A percentile compares a stretch with the other conserved stretches of the same genome.
phyloP scores from a whole-genome alignment of 1,140 invertebrate species.

The Aphidius gifuensis region DNA sequence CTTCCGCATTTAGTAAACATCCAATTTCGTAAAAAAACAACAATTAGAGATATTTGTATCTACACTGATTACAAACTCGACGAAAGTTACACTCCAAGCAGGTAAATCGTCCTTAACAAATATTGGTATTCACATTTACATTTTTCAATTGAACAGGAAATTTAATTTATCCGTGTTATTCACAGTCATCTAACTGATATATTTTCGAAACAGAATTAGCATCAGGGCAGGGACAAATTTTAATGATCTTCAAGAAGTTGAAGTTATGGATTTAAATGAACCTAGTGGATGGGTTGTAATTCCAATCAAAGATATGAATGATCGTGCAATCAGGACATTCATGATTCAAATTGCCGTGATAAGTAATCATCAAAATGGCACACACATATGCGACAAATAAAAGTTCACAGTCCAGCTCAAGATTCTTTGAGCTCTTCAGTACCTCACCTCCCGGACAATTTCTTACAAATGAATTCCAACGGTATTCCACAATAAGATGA shows the following conservation, averaged over 20 bases:
- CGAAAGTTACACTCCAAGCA: slow-evolving; percentile 97
- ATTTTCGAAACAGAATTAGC: slow-evolving; percentile 68
- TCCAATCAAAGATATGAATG: slow-evolving; percentile 84
- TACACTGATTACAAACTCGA: slow-evolving; percentile 98
- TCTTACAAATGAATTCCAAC: slow-evolving; percentile 76
- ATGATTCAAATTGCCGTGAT: slow-evolving; percentile 97
- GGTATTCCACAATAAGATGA: slow-evolving; percentile 76
- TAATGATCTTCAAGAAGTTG: slow-evolving; percentile 96
- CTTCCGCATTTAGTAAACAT: slow-evolving; percentile 97
- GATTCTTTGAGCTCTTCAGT: slow-evolving; percentile 66
- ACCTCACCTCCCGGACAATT: slow-evolving; percentile 72
- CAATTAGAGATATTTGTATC: slow-evolving; percentile 91
- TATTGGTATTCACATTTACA: background rate
- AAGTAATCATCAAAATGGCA: slow-evolving; percentile 98
- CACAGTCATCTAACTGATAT: too few species aligned
- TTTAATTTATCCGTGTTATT: too few species aligned
- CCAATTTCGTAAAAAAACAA: slow-evolving; percentile 94
- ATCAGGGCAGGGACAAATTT: slow-evolving; percentile 94
- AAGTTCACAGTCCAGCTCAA: slow-evolving; percentile 90
- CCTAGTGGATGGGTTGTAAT: slow-evolving; percentile 95
- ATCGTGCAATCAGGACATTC: slow-evolving; percentile 86
- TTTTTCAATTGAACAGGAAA: background rate
- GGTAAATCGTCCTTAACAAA: slow-evolving; percentile 45
- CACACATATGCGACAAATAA: slow-evolving; percentile 96
- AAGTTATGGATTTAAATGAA: slow-evolving; percentile 91